A percentile compares a stretch with the other conserved stretches of the same genome.
phyloP scores from a whole-genome alignment of 2,797 vertebrate species.

The Dermochelys coriacea region DNA sequence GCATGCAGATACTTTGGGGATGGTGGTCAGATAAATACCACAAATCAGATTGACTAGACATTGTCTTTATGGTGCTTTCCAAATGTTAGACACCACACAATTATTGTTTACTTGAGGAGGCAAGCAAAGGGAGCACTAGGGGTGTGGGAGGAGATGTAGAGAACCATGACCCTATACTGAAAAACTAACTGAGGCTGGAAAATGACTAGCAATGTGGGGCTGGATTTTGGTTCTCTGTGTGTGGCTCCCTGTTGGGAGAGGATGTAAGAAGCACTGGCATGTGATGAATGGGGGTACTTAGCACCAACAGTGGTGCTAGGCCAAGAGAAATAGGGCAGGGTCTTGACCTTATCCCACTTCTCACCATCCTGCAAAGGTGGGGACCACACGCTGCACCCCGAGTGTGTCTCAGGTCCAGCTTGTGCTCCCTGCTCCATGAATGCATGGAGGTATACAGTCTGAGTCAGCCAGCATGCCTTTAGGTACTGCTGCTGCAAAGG shows the following conservation, averaged over 20 bases:
- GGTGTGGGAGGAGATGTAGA: rapidly evolving
- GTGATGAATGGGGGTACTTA: background rate
- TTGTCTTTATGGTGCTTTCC: background rate
- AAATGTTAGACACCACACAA: background rate
- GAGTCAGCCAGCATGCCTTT: background rate
- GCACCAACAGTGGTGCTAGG: rapidly evolving
- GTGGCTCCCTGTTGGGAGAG: background rate
- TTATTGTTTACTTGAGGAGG: background rate
- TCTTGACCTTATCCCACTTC: background rate
- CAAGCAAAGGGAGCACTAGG: rapidly evolving
- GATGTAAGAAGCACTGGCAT: background rate
- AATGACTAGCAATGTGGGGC: background rate
- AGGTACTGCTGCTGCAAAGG: background rate
- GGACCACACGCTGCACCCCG: background rate
- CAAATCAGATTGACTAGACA: no score
- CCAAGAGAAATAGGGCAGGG: rapidly evolving
- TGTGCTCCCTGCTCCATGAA: background rate
- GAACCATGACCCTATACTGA: rapidly evolving
- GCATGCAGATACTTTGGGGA: background rate
- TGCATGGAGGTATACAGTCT: background rate
- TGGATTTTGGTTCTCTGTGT: rapidly evolving
- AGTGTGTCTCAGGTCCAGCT: background rate
- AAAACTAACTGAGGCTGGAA: background rate
- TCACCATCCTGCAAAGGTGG: background rate
- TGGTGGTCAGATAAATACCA: rapidly evolving